These are phyloP conservation scores for Enoplosus armatus DNA, from an alignment of 2,797 vertebrate species.

Conservation along the genomic window DNA sequence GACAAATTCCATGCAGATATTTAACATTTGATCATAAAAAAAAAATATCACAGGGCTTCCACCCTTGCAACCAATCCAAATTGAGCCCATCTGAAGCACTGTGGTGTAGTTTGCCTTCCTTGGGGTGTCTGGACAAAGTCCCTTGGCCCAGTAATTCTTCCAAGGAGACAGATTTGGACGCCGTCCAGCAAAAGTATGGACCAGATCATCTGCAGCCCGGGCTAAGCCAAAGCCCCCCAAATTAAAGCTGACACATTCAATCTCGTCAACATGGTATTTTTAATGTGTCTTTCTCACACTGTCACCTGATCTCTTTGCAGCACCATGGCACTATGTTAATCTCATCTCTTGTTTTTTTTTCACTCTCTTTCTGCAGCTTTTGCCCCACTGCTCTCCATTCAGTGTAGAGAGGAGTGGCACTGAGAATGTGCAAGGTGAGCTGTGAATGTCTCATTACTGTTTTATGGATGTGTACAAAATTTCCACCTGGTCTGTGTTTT, in stretches of 20 bases:
- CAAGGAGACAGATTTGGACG: conserved; percentile 82
- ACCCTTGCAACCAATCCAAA: conserved; percentile 53
- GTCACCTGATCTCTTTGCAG: conserved; percentile 65
- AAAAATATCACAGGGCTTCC: conserved; percentile 31
- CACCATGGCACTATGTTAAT: conserved; percentile 47
- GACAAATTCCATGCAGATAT: conserved; percentile 44
- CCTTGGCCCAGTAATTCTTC: conserved; percentile 80
- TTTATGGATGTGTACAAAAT: conserved; percentile 79
- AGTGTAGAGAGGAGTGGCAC: conserved; percentile 34
- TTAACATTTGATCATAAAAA: conserved; percentile 58
- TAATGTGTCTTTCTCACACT: conserved; percentile 66
- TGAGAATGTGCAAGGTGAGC: conserved; percentile 54
- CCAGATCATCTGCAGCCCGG: conserved; percentile 75
- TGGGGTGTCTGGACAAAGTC: conserved; percentile 79
- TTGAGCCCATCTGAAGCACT: conserved; percentile 63
- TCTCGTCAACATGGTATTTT: conserved; percentile 72
- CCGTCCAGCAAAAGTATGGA: conserved; percentile 77
- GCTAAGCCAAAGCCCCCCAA: conserved; percentile 72
- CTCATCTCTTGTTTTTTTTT: conserved; percentile 51
- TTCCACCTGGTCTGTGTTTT: conserved; percentile 77
- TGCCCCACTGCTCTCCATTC: conserved; percentile 36
- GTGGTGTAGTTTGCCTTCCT: conserved; percentile 72
- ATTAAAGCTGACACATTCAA: conserved; percentile 83
- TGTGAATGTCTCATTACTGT: conserved; percentile 67
- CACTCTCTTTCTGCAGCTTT: conserved; percentile 24